Evolutionary conservation across 1,140 invertebrate genomes (phyloP), one percentile per base, ranked within the genome.

Genomic region (Gonioctena quinquepunctata): DNA sequence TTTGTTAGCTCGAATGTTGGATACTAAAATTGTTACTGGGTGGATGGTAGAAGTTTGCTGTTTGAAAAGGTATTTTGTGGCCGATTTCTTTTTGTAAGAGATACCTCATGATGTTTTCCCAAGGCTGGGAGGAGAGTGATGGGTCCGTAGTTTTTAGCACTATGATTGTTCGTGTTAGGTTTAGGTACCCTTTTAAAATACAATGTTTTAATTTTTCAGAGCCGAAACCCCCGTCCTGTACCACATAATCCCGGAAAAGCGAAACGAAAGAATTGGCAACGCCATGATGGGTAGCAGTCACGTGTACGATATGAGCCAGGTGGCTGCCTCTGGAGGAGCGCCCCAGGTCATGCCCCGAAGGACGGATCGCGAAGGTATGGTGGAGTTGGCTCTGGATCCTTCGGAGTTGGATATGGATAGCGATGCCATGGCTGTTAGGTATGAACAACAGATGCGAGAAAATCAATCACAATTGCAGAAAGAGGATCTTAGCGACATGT

Each of bases 251-350:
- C 96, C 96, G 23, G 98, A 99, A 85, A 94, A 97, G 80, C 91
- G 96, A 63, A 91, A 93, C 6, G 96, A 97, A 61, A 88, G 92
- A 66, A 89, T 99, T 63, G 94, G 95, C 8, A 90, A 89, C 6
- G 93, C 96, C 77, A 99, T 99, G 97, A 99, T 99, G 97, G 97
- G 92, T 3, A 99, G 97, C 13, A 97, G 95, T 0, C 97, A 99
- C 84, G 94, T 97, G 0, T 99, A 99, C 83, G 97, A 99, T 80
- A 90, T 99, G 83, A 86, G 87, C 11, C 89, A 89, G 11, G 84
- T 84, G 6, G 86, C 86, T 13, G 86, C 87, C 11, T 85, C 86
- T n/a, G 84, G 86, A 2, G 75, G 70, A 25, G 28, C 71, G 8
- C 27, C 50, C 4, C 57, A 66, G 33, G 19, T 27, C 49, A 65